These are phyloP conservation scores for Cryptomyrus ogoouensis DNA, from an alignment of 2,113 vertebrate species.

Conservation along the genomic window DNA sequence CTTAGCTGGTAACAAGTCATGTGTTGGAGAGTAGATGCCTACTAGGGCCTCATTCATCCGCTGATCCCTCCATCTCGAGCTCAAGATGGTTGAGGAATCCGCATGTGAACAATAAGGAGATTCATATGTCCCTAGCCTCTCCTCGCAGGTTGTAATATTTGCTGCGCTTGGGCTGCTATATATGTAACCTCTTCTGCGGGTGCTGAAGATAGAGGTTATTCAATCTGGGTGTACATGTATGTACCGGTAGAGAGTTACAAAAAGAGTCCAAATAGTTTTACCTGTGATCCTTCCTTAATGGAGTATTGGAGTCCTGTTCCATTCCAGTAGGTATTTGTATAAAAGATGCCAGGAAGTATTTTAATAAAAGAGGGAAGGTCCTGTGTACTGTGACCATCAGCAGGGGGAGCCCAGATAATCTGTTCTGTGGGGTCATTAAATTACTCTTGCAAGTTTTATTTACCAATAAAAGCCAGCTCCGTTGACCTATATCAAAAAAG, in stretches of 20 bases:
- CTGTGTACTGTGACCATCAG: neutral
- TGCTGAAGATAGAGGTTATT: neutral
- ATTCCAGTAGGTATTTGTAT: neutral
- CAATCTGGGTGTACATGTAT: neutral
- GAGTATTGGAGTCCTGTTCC: neutral
- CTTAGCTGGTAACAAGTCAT: neutral
- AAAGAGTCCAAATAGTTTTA: neutral
- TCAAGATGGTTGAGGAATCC: neutral
- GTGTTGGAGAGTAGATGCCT: neutral
- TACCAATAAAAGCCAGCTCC: slow-evolving; percentile 1
- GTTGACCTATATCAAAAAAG: neutral
- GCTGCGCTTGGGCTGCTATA: neutral
- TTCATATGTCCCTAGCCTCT: neutral
- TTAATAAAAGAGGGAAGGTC: neutral
- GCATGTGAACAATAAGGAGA: neutral
- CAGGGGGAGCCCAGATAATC: neutral
- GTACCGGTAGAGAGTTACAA: neutral
- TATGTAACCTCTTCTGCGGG: neutral
- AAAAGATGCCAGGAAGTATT: neutral
- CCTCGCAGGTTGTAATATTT: neutral
- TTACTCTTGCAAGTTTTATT: neutral
- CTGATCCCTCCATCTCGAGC: neutral
- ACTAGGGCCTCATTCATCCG: neutral
- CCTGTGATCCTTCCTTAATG: neutral
- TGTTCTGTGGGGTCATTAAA: neutral